Evolutionary conservation across 2,888 invertebrate species (phyloP).

Genomic region (Aelia acuminata): DNA sequence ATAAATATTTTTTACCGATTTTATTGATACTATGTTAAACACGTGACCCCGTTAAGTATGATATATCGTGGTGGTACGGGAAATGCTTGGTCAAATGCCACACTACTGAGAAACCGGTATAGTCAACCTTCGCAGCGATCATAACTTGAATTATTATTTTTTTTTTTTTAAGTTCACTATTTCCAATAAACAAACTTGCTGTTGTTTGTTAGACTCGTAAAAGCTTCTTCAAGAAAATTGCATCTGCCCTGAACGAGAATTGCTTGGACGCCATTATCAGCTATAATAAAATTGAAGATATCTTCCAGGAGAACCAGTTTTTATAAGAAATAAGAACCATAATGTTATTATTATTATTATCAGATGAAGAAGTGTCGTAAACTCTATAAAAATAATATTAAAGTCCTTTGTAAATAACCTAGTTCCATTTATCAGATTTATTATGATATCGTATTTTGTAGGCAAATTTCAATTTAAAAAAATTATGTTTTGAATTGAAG

Average conservation of each 20-base stretch:
- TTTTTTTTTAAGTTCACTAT: not conserved
- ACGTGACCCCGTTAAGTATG: not conserved
- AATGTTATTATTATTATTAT: not conserved
- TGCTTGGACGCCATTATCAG: not conserved
- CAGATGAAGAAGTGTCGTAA: too few species aligned
- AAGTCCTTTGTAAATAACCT: too few species aligned
- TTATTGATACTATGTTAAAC: not conserved
- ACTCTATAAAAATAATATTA: too few species aligned
- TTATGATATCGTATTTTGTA: too few species aligned
- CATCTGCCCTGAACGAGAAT: not conserved
- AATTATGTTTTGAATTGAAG: too few species aligned
- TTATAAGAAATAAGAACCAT: not conserved
- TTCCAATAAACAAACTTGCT: not conserved
- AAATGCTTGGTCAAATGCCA: not conserved
- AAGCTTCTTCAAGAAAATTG: not conserved
- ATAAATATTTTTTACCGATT: too few species aligned
- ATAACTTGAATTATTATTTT: not conserved
- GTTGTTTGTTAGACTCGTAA: not conserved
- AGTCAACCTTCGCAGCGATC: not conserved
- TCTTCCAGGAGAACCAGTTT: not conserved
- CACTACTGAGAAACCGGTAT: not conserved
- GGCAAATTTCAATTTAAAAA: too few species aligned
- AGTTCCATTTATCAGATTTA: too few species aligned
- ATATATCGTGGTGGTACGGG: not conserved
- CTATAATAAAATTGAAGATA: not conserved